A percentile compares a stretch with the other conserved stretches of the same genome.
phyloP scores from a whole-genome alignment of 2,797 vertebrate species.

The Anolis apletophallus region DNA sequence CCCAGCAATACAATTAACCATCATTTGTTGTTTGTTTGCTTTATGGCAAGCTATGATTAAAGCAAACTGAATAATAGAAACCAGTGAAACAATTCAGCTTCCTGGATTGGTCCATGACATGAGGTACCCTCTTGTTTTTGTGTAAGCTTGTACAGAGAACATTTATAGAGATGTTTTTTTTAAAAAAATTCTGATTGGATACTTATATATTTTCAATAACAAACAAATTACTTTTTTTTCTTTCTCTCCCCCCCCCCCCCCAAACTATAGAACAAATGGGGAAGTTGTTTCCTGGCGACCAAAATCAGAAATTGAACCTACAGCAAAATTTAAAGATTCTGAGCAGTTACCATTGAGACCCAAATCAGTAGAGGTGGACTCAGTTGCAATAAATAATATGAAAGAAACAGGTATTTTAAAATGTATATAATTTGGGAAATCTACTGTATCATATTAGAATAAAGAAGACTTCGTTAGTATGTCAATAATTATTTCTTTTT shows the following conservation, averaged over 20 bases:
- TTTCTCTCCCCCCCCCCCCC: neutral
- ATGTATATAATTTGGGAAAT: neutral
- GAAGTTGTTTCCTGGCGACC: slow-evolving; percentile 85
- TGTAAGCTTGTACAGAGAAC: neutral
- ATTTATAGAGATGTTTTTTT: neutral
- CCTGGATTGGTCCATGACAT: neutral
- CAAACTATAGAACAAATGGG: slow-evolving; percentile 85
- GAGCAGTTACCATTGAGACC: slow-evolving; percentile 82
- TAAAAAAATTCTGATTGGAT: slow-evolving; percentile 24
- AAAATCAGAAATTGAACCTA: slow-evolving; percentile 88
- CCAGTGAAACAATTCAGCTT: neutral
- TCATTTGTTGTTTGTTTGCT: neutral
- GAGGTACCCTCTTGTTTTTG: neutral
- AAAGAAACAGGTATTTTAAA: slow-evolving; percentile 79
- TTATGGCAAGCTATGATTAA: neutral
- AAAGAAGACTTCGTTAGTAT: neutral
- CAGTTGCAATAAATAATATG: slow-evolving; percentile 71
- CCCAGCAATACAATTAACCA: too few species aligned
- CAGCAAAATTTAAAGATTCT: slow-evolving; percentile 81
- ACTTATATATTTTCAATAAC: slow-evolving; percentile 24
- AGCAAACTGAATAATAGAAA: neutral
- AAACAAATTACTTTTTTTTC: neutral
- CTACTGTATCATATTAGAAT: neutral
- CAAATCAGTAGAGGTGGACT: slow-evolving; percentile 85
- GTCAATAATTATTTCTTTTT: neutral